Evolutionary conservation across 2,113 vertebrate genomes (phyloP).

Genomic region (Clarias macrocephalus): DNA sequence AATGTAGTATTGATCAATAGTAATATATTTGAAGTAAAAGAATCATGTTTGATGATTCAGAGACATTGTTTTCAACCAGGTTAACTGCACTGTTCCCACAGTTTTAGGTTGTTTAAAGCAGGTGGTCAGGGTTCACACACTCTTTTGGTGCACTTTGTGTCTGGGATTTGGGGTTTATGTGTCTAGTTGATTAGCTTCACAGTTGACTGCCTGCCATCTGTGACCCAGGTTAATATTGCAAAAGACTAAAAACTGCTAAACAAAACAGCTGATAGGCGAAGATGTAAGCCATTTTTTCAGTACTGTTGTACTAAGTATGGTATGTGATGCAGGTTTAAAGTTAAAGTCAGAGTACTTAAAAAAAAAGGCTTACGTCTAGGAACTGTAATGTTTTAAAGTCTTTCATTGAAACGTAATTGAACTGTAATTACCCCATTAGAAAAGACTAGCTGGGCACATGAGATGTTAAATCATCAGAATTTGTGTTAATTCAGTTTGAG

Average conservation of each 20-base stretch:
- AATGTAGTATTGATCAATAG: background rate
- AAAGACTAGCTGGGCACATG: background rate
- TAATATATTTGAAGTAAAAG: background rate
- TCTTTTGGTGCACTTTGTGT: background rate
- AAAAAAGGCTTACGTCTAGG: too few relatives aligned
- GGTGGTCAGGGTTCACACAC: background rate
- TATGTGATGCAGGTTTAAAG: background rate
- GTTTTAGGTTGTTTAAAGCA: conserved; percentile 9
- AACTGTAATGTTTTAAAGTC: background rate
- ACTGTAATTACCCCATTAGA: background rate
- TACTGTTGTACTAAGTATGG: background rate
- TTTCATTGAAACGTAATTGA: background rate
- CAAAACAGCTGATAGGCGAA: background rate
- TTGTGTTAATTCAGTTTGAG: background rate
- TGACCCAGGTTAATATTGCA: conserved; percentile 2
- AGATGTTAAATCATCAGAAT: background rate
- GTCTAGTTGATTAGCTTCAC: conserved; percentile 80
- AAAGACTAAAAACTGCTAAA: background rate
- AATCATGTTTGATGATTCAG: background rate
- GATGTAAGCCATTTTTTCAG: background rate
- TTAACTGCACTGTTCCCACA: background rate
- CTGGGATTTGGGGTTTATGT: conserved; percentile 61
- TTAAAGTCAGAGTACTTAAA: background rate
- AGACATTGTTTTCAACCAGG: background rate
- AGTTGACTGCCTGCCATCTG: conserved; percentile 67